A percentile compares a stretch with the other conserved stretches of the same genome.
Conservation (phyloP, 2,113 vertebrate species). For the Oreotragus oreotragus region DNA sequence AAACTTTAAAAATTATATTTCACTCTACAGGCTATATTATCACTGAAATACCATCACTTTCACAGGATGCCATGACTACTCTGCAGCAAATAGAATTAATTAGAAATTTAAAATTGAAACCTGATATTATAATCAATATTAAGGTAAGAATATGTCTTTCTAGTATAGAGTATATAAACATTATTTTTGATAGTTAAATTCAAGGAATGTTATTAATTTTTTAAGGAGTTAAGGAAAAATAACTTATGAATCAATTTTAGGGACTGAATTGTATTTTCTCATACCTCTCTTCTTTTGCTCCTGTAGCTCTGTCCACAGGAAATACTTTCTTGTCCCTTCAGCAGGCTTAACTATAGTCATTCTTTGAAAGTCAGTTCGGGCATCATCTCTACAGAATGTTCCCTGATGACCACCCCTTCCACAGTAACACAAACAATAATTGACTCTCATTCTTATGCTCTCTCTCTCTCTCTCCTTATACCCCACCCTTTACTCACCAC, state of each 20-base stretch:
- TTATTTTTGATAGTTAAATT: background rate
- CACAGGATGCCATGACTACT: slow-evolving; percentile 84
- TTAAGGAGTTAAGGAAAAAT: background rate
- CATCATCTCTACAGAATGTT: background rate
- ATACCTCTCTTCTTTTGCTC: background rate
- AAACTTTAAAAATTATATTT: slow-evolving; percentile 57
- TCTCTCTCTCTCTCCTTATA: background rate
- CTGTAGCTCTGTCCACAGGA: background rate
- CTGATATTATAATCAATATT: slow-evolving; percentile 95
- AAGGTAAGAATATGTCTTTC: slow-evolving; percentile 84
- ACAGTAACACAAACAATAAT: background rate
- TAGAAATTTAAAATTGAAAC: slow-evolving; percentile 86
- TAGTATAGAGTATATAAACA: background rate
- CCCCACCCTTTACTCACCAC: background rate
- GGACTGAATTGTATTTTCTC: background rate
- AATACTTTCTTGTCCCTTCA: background rate
- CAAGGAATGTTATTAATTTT: background rate
- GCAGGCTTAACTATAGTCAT: background rate
- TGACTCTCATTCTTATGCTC: background rate
- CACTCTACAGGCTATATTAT: slow-evolving; percentile 90
- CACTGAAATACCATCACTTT: slow-evolving; percentile 89
- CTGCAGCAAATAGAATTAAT: slow-evolving; percentile 89
- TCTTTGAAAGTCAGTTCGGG: background rate
- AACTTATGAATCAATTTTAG: background rate
- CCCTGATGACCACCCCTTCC: background rate